Base-by-base conservation (phyloP, 2,888 invertebrate species). In the Cosmia trapezina region DNA sequence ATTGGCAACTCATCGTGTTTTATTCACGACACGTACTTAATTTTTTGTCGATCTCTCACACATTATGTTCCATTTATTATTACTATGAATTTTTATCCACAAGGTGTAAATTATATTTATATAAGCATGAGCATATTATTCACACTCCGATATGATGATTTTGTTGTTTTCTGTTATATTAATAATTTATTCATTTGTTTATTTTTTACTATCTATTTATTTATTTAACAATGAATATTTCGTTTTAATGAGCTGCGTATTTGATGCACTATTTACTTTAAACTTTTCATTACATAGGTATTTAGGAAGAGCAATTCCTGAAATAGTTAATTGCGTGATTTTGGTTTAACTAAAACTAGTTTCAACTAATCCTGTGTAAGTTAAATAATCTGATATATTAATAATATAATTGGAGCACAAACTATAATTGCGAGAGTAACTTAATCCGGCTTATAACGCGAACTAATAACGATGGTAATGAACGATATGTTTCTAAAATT, bases 51-150 rank as follows among this genome's bases (percentile, higher is more conserved):
- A 84, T 84, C 81, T 88, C 84, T 86, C 86, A 83, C 81, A 80
- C 82, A 84, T 37, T 64, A 81, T 81, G 75, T 87, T 77, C 51
- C 76, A 83, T 28, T 28, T 86, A 87, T 87, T 85, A 84, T 86
- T 88, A 84, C 83, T 88, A 84, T 86, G 51, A 78, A 83, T 83
- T 85, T 86, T 85, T 70, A 84, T 81, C 86, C 92, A 91, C 89
- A 87, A 85, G 86, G 86, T 93, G 93, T 93, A 92, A 90, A 91
- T 92, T 93, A 90, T 89, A 88, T 89, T 91, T 89, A 91, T 93
- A 91, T 92, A 91, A 91, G 94, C 94, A 94, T 94, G 94, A 91
- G 92, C 91, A 91, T 89, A 87, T 88, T 85, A 80, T 84, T 83
- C 82, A 83, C 85, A 83, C 69, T 88, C 83, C 69, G 9, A 81